Base-by-base conservation (phyloP, 2,888 invertebrate genomes). In the Autographa pulchrina region DNA sequence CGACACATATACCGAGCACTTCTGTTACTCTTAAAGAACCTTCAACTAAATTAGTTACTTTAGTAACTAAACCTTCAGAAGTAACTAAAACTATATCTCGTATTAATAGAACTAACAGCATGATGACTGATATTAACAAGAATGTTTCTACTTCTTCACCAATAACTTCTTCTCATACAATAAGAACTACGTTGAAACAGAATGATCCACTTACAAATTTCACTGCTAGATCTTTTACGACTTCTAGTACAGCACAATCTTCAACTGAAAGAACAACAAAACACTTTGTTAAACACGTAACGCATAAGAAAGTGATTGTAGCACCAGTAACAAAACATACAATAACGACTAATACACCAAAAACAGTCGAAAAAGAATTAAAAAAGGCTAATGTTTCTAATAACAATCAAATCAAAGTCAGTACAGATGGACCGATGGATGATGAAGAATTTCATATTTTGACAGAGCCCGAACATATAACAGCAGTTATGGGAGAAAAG, bases 391-490 rank as follows among this genome's bases (percentile, higher is more conserved):
- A 88, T 74, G 77, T 80, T 83, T 87, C 88, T 87, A 88, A 82
- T 80, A 85, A 48, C n/a, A 48, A 72, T 77, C 54, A 82, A 71
- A 80, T 66, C 75, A 86, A 83, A 83, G 81, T 91, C 81, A 93
- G 93, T 63, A 93, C 93, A 67, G 91, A 91, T 71, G 90, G 88
- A 69, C 91, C 93, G 1, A 66, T 82, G 81, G 92, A 92, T 91
- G 93, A 93, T 85, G 96, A 96, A 86, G 93, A 92, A 78, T 95
- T 95, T 93, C 93, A 95, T 94, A 95, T 96, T 93, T 96, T 96
- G 90, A 96, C 96, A 94, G 96, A 96, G 81, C 96, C 96, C 75
- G 96, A 96, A 88, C 96, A 96, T 87, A 96, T 96, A 75, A 96
- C 96, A 16, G 96, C 96, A 65, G 94, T 96, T 58, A 94, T 96